phyloP scores from a whole-genome alignment of 2,797 vertebrate genomes.

The Neomorphus geoffroyi region DNA sequence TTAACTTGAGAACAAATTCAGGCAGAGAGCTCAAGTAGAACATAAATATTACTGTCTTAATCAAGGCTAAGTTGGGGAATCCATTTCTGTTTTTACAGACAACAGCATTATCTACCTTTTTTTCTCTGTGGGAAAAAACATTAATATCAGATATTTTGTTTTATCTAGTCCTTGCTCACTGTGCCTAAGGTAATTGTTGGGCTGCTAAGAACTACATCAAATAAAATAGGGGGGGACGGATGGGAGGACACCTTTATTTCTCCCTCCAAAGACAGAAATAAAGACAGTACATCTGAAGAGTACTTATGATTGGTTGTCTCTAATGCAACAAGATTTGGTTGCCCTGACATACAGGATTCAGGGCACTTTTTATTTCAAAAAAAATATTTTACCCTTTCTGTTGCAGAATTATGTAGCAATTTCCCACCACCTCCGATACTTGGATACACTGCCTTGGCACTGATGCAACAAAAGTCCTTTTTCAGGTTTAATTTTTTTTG shows the following conservation, averaged over 20 bases:
- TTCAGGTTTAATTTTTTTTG: slow-evolving; percentile 38
- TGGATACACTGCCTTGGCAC: not conserved
- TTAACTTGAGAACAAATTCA: not conserved
- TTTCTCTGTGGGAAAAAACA: slow-evolving; percentile 43
- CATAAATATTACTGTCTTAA: slow-evolving; percentile 53
- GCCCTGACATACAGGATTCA: slow-evolving; percentile 8
- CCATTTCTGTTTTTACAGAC: slow-evolving; percentile 43
- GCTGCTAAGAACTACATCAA: slow-evolving; percentile 66
- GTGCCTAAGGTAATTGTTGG: slow-evolving; percentile 70
- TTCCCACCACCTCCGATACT: not conserved
- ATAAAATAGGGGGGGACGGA: slow-evolving; percentile 9
- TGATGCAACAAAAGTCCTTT: slow-evolving; percentile 1
- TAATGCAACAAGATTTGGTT: slow-evolving; percentile 26
- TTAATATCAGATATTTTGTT: slow-evolving; percentile 75
- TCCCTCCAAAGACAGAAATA: slow-evolving; percentile 29
- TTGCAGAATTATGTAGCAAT: slow-evolving; percentile 10
- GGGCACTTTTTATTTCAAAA: not conserved
- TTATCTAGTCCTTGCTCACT: slow-evolving; percentile 71
- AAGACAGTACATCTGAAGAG: slow-evolving; percentile 34
- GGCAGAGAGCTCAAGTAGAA: not conserved
- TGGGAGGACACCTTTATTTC: slow-evolving; percentile 5
- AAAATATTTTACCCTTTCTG: slow-evolving; percentile 3
- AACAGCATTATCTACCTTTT: slow-evolving; percentile 18
- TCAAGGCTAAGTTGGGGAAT: slow-evolving; percentile 42
- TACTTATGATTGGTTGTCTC: slow-evolving; percentile 46